Conservation (phyloP, 1,140 invertebrate species). For the Goniozus legneri region DNA sequence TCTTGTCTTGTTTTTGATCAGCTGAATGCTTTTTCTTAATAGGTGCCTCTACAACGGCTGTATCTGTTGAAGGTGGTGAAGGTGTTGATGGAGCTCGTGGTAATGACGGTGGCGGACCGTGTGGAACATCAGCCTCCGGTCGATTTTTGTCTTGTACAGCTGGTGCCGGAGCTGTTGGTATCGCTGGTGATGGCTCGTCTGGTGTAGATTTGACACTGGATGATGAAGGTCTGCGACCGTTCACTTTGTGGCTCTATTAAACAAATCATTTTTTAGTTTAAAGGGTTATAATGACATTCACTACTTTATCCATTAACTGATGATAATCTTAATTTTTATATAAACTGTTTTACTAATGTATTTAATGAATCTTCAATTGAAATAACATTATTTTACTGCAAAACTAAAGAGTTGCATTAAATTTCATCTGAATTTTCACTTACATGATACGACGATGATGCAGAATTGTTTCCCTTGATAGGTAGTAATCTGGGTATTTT, state of each 20-base stretch:
- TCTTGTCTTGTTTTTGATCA: conserved; percentile 36
- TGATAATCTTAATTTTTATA: no score
- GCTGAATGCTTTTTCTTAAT: conserved; percentile 30
- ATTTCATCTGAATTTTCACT: no score
- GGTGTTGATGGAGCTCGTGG: conserved; percentile 47
- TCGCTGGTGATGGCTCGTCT: conserved; percentile 54
- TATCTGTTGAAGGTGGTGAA: conserved; percentile 39
- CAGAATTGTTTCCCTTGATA: conserved; percentile 39
- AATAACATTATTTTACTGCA: no score
- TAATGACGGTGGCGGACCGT: conserved; percentile 48
- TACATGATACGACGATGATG: conserved; percentile 44
- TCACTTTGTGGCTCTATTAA: conserved; percentile 47
- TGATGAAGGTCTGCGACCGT: conserved; percentile 48
- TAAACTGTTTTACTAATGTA: no score
- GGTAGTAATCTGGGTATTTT: conserved; percentile 53
- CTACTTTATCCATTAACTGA: no score
- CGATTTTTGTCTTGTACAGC: conserved; percentile 52
- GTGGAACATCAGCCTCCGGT: conserved; percentile 42
- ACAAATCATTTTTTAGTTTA: neutral
- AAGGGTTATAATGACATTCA: no score
- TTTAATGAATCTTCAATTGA: no score
- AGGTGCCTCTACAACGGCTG: conserved; percentile 29
- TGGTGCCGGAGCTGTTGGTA: conserved; percentile 54
- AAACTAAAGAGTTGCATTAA: no score
- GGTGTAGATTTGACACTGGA: conserved; percentile 51